Evolutionary conservation across 23 tunicate species (phyloP).

Genomic region (Oikopleura vanhoeffeni): DNA sequence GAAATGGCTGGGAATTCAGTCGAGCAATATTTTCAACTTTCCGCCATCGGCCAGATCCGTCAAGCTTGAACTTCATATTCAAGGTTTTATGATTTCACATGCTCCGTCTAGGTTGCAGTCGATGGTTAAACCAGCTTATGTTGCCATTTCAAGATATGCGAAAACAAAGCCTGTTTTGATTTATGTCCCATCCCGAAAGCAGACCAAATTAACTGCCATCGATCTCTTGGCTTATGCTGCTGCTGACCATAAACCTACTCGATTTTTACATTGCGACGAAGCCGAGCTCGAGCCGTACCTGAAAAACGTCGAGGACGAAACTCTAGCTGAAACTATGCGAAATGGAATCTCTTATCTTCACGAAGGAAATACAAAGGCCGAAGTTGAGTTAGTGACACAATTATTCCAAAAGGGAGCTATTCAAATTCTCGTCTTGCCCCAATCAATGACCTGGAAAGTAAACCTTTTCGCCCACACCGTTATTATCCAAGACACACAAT

Average conservation of each 20-base stretch:
- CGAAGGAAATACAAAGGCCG: slow-evolving; percentile 58
- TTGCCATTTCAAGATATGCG: slow-evolving; percentile 66
- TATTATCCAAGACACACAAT: slow-evolving; percentile 87
- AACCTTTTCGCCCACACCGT: slow-evolving; percentile 55
- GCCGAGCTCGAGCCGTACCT: slow-evolving; percentile 47
- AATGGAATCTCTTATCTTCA: slow-evolving; percentile 85
- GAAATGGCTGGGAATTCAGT: slow-evolving; percentile 69
- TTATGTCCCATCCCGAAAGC: slow-evolving; percentile 82
- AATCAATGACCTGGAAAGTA: slow-evolving; percentile 61
- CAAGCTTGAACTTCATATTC: slow-evolving; percentile 77
- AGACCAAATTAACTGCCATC: slow-evolving; percentile 78
- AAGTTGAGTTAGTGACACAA: slow-evolving; percentile 51
- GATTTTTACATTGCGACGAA: slow-evolving; percentile 72
- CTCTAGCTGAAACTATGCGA: slow-evolving; percentile 49
- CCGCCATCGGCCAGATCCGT: slow-evolving; percentile 88
- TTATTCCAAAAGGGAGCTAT: slow-evolving; percentile 63
- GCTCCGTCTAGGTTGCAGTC: slow-evolving; percentile 60
- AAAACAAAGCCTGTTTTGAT: slow-evolving; percentile 40
- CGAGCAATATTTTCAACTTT: slow-evolving; percentile 73
- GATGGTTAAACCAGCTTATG: slow-evolving; percentile 88
- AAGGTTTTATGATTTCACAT: slow-evolving; percentile 78
- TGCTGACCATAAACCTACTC: slow-evolving; percentile 52
- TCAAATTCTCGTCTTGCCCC: slow-evolving; percentile 64
- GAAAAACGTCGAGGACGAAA: slow-evolving; percentile 74
- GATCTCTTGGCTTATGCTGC: slow-evolving; percentile 86